Evolutionary conservation across 2,888 invertebrate genomes (phyloP).

Genomic region (Netelia inedita): DNA sequence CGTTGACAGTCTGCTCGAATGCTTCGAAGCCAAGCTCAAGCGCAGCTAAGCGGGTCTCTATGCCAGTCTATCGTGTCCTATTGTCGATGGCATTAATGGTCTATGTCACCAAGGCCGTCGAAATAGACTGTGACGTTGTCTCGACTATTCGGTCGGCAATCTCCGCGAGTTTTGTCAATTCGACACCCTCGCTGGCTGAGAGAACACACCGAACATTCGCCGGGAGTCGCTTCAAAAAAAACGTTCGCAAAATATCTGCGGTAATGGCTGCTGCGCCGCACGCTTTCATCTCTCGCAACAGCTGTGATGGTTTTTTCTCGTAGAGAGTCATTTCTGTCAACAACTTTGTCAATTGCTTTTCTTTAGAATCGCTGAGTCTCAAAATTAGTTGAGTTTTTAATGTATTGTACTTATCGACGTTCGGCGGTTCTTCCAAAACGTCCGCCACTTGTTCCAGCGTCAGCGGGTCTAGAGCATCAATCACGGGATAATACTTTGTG

Average conservation of each 20-base stretch:
- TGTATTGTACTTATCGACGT: conserved; percentile 57
- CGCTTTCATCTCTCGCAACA: conserved; percentile 66
- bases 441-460: conserved; percentile 64
- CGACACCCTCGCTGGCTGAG: conserved; percentile 31
- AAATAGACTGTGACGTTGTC: background rate
- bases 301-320: conserved; percentile 69
- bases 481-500: conserved; percentile 60
- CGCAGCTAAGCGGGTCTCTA: too few species aligned
- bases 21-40: too few species aligned
- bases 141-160: conserved; percentile 60
- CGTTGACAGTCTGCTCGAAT: too few species aligned
- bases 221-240: conserved; percentile 67
- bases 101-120: too few species aligned
- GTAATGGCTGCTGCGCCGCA: conserved; percentile 53
- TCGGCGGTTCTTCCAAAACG: conserved; percentile 58
- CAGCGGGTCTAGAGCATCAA: conserved; percentile 61
- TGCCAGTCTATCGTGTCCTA: too few species aligned
- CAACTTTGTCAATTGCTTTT: conserved; percentile 65
- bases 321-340: conserved; percentile 65
- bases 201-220: conserved; percentile 25
- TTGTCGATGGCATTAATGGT: too few species aligned
- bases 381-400: too few species aligned
- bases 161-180: conserved; percentile 42
- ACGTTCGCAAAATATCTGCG: too few species aligned
- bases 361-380: too few species aligned